These are phyloP conservation scores for Blastobasis lacticolella DNA, from an alignment of 2,888 invertebrate genomes.

Conservation along the genomic window DNA sequence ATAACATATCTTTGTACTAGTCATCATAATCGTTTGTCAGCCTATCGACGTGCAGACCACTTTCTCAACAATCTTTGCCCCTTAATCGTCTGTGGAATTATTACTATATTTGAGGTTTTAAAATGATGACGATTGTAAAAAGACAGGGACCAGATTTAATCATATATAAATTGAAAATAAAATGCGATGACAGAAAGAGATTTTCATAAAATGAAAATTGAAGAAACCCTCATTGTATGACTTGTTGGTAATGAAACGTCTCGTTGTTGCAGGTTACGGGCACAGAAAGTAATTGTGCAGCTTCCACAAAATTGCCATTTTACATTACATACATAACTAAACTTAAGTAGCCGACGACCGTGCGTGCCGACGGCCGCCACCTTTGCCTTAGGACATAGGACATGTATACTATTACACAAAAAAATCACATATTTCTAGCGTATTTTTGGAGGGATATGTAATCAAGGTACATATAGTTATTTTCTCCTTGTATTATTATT, in stretches of 20 bases:
- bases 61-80: no score
- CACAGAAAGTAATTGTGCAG: constrained; percentile 43
- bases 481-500: constrained; percentile 49
- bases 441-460: constrained; percentile 59
- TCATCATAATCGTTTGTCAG: no score
- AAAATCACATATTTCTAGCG: constrained; percentile 35
- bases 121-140: no score
- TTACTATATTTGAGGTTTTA: no score
- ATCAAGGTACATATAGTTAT: constrained; percentile 27
- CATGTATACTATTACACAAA: constrained; percentile 38
- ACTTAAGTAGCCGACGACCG: constrained; percentile 26
- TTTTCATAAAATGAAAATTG: no score
- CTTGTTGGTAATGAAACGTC: neutral
- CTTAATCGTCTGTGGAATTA: no score
- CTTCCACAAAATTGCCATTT: constrained; percentile 68
- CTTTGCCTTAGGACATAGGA: constrained; percentile 47
- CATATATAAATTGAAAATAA: no score
- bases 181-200: no score
- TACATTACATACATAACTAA: constrained; percentile 38
- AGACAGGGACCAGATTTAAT: no score
- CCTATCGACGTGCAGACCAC: no score
- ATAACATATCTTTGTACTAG: no score
- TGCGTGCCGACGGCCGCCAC: neutral
- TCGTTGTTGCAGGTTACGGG: constrained; percentile 39
- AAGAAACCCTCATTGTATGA: no score